Evolutionary conservation across 2,113 vertebrate genomes (phyloP).

Genomic region (Austrofundulus limnaeus): DNA sequence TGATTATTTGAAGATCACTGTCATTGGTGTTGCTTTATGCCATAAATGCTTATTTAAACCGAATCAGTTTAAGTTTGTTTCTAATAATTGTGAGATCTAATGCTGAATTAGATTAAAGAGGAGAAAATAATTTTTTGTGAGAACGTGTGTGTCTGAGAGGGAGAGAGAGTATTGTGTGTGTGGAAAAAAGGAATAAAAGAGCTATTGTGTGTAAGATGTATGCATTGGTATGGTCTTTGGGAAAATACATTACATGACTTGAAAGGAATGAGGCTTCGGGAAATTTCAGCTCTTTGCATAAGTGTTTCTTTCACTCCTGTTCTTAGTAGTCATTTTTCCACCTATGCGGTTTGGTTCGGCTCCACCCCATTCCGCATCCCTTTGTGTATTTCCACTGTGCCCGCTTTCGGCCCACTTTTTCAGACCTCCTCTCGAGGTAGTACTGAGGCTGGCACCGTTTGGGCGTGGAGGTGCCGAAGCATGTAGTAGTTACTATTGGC

Average conservation of each 20-base stretch:
- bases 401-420: too few species aligned
- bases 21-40: neutral
- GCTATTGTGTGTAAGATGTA: slow-evolving; percentile 2
- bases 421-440: too few species aligned
- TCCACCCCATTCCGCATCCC: too few species aligned
- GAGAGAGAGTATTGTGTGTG: neutral
- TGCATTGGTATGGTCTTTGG: neutral
- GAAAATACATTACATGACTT: neutral
- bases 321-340: too few species aligned
- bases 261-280: neutral
- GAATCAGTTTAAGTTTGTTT: neutral
- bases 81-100: neutral
- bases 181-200: neutral
- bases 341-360: too few species aligned
- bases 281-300: neutral
- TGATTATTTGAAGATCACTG: too few species aligned
- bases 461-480: too few species aligned
- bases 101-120: slow-evolving; percentile 2
- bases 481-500: too few species aligned
- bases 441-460: too few species aligned
- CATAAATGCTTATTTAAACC: slow-evolving; percentile 1
- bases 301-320: neutral
- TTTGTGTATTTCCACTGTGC: too few species aligned
- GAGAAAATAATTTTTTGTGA: neutral
- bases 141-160: too few species aligned